phyloP scores from a whole-genome alignment of 2,113 vertebrate genomes.

The Ceyx margarethae region DNA sequence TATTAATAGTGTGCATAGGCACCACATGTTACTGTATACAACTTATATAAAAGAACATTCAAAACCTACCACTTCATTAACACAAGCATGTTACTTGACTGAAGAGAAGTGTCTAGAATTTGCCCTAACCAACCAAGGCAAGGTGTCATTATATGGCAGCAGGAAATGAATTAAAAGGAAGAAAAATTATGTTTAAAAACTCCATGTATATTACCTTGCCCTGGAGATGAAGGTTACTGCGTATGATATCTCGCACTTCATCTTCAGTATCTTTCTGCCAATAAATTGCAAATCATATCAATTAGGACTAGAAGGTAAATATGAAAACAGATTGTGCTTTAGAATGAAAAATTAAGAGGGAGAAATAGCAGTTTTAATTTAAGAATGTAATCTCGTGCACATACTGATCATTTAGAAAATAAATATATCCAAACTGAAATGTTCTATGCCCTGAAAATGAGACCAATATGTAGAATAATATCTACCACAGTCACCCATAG shows the following conservation, averaged over 20 bases:
- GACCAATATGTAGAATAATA: neutral
- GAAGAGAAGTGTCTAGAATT: neutral
- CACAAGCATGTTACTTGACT: neutral
- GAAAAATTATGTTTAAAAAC: neutral
- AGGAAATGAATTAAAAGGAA: neutral
- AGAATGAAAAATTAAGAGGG: neutral
- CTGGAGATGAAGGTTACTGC: slow-evolving; percentile 91
- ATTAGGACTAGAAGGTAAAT: neutral
- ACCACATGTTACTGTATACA: neutral
- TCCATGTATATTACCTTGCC: slow-evolving; percentile 84
- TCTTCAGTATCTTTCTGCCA: slow-evolving; percentile 96
- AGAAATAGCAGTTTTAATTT: neutral
- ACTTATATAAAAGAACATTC: neutral
- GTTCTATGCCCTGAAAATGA: neutral
- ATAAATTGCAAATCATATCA: slow-evolving; percentile 33
- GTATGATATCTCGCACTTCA: slow-evolving; percentile 90
- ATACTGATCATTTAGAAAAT: neutral
- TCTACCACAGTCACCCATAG: neutral
- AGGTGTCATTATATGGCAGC: neutral
- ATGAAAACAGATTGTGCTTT: neutral
- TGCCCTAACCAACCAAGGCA: neutral
- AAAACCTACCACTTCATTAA: neutral
- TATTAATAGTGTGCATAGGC: neutral
- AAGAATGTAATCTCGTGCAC: neutral
- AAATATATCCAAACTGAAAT: neutral